Evolutionary conservation across 2,888 invertebrate species (phyloP).

Genomic region (Ophion ventricosus): DNA sequence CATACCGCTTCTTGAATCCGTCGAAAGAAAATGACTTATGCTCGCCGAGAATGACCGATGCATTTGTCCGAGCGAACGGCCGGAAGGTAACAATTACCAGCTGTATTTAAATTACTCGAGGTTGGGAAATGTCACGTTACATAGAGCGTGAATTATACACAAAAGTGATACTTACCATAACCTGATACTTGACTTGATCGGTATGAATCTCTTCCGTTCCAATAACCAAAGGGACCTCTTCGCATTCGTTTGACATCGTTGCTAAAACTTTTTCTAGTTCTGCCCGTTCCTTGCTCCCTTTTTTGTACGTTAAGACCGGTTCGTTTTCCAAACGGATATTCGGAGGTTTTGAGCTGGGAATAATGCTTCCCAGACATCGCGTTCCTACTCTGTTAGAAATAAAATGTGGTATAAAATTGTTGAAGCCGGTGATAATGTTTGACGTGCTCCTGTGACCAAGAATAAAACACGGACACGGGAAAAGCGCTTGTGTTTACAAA

Average conservation of each 20-base stretch:
- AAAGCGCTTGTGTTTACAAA: not conserved
- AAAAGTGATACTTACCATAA: conserved; percentile 83
- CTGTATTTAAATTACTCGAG: no score
- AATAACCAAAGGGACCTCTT: conserved; percentile 98
- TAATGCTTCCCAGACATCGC: conserved; percentile 87
- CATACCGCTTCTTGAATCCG: no score
- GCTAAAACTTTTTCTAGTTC: conserved; percentile 89
- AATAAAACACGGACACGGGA: not conserved
- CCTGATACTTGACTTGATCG: conserved; percentile 91
- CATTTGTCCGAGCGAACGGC: no score
- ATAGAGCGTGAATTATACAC: no score
- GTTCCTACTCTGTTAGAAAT: conserved; percentile 79
- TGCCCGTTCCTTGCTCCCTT: conserved; percentile 92
- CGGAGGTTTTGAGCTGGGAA: conserved; percentile 87
- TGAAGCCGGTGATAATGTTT: not conserved
- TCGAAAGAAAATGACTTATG: no score
- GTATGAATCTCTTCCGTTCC: conserved; percentile 94
- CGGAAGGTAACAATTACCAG: no score
- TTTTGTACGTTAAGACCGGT: conserved; percentile 91
- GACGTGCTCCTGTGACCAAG: not conserved
- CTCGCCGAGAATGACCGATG: no score
- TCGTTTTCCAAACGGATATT: conserved; percentile 91
- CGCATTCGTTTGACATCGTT: conserved; percentile 86
- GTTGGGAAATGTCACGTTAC: no score
- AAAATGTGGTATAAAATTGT: conserved; percentile 37